Conservation (phyloP, 2,113 vertebrate species). For the Perca flavescens region DNA sequence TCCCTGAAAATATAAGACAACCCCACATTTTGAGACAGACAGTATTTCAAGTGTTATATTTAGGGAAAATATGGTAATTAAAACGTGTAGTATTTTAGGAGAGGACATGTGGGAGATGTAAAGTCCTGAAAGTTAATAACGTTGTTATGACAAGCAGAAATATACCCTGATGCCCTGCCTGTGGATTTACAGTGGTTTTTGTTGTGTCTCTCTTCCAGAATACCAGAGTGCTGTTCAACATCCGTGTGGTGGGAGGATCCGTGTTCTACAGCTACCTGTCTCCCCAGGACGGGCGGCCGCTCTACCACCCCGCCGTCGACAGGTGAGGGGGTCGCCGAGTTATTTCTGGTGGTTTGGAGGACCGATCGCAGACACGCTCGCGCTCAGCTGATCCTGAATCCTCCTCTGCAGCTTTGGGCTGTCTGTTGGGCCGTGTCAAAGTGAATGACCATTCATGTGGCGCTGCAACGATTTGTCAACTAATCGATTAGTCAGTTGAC, state of each 20-base stretch:
- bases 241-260: constrained; percentile 88
- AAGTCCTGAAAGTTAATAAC: background rate
- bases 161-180: background rate
- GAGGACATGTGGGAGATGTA: background rate
- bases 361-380: background rate
- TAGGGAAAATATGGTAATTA: background rate
- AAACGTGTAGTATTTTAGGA: background rate
- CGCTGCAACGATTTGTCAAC: too few species aligned
- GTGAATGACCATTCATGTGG: too few species aligned
- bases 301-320: constrained; percentile 91
- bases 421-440: background rate
- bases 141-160: background rate
- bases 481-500: too few species aligned
- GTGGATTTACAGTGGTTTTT: background rate
- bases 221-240: constrained; percentile 86
- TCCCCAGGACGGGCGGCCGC: constrained; percentile 88
- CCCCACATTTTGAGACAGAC: too few species aligned
- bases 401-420: background rate
- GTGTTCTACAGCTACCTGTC: constrained; percentile 89
- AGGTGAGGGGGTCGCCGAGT: constrained; percentile 83
- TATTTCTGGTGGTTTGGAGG: background rate
- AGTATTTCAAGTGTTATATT: too few species aligned
- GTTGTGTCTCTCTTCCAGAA: constrained; percentile 78
- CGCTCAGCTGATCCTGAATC: constrained; percentile 1
- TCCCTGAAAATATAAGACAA: too few species aligned